Evolutionary conservation across 37 sponge, comb jelly and placozoan species (phyloP).

Genomic region (Theonella swinhoei): DNA sequence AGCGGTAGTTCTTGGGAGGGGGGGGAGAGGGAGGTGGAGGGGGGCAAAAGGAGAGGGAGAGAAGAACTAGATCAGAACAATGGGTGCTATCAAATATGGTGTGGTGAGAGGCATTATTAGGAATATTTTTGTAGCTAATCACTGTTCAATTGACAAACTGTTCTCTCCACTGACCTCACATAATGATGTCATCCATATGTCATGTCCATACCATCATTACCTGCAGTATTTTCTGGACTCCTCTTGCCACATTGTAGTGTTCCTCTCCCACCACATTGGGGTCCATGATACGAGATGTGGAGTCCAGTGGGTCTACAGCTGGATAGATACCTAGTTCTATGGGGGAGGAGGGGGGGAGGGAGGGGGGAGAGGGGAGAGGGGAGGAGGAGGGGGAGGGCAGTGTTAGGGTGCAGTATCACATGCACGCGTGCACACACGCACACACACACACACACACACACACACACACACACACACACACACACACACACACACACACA

Average conservation of each 20-base stretch:
- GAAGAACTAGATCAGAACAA: too few relatives aligned
- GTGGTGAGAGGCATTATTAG: too few relatives aligned
- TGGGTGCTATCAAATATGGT: too few relatives aligned
- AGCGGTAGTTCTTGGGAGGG: conserved; percentile 83
- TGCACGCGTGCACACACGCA: neutral
- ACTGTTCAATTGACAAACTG: too few relatives aligned
- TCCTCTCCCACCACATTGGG: conserved; percentile 95
- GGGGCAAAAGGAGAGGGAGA: too few relatives aligned
- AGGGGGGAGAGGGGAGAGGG: too few relatives aligned
- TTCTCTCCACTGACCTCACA: neutral
- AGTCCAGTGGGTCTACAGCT: conserved; percentile 99
- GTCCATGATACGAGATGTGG: conserved; percentile 98
- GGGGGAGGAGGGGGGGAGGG: too few relatives aligned
- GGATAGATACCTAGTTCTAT: conserved; percentile 99
- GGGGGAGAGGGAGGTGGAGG: neutral
- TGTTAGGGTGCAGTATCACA: too few relatives aligned
- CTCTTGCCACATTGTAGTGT: conserved; percentile 92
- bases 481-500: neutral
- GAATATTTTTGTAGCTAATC: too few relatives aligned
- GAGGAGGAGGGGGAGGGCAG: too few relatives aligned
- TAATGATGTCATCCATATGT: neutral
- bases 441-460: neutral
- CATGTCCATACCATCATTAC: conserved; percentile 51
- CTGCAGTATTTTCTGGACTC: conserved; percentile 96
- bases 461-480: neutral